Conservation (phyloP, 2,888 invertebrate genomes). For the Folsomia candida region DNA sequence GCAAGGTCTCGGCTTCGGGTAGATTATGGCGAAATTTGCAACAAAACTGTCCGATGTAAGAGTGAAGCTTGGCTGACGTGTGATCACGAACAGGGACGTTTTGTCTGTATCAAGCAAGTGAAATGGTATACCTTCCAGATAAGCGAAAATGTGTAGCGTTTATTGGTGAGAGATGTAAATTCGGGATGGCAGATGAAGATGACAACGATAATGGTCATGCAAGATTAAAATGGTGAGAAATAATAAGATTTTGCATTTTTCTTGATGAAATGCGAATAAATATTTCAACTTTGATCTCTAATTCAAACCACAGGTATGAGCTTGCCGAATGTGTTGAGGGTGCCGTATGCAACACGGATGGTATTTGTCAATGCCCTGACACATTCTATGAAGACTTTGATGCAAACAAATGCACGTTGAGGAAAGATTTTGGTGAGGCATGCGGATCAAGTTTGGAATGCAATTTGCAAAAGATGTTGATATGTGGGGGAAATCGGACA, state of each 20-base stretch:
- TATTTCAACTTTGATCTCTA: too few species aligned
- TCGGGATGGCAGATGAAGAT: neutral
- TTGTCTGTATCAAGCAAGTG: conserved; percentile 2
- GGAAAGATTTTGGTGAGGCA: neutral
- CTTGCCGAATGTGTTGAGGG: conserved; percentile 3
- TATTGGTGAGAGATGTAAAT: conserved; percentile 6
- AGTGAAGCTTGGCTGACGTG: conserved; percentile 12
- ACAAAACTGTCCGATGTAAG: conserved; percentile 1
- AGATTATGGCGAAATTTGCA: neutral
- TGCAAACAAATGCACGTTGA: neutral
- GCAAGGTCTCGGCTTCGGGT: neutral
- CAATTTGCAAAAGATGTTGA: neutral
- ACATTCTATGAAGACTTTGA: neutral
- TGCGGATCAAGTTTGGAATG: neutral
- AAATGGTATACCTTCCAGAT: neutral
- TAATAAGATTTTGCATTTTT: too few species aligned
- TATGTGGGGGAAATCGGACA: neutral
- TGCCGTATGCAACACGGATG: neutral
- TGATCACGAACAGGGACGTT: neutral
- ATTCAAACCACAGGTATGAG: conserved; percentile 1
- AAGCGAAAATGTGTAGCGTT: conserved; percentile 7
- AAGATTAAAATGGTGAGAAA: neutral
- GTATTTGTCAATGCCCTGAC: neutral
- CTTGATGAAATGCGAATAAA: too few species aligned
- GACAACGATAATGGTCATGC: neutral